A percentile compares a stretch with the other conserved stretches of the same genome.
These are phyloP conservation scores for Psittacula cyanocephala DNA, from an alignment of 2,113 vertebrate species.

Conservation along the genomic window DNA sequence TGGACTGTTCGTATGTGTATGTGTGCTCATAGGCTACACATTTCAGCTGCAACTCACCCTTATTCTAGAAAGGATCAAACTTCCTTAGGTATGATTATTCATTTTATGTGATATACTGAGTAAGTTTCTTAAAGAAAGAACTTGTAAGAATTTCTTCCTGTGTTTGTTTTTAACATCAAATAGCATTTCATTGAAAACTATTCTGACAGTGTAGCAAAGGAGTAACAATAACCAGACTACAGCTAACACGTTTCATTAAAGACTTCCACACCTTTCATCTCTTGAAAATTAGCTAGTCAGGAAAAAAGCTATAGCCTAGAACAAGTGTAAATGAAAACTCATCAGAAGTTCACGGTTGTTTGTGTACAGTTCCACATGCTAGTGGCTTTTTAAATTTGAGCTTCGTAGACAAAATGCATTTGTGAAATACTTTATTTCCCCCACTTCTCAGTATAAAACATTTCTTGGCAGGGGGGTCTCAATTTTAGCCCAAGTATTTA, in stretches of 20 bases:
- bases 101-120: background rate
- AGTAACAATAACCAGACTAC: background rate
- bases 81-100: background rate
- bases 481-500: background rate
- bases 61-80: background rate
- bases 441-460: background rate
- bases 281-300: background rate
- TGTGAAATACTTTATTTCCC: background rate
- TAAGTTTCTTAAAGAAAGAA: background rate
- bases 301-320: background rate
- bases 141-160: background rate
- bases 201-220: background rate
- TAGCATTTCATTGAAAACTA: background rate
- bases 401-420: background rate
- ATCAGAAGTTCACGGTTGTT: background rate
- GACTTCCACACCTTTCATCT: background rate
- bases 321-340: background rate
- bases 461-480: background rate
- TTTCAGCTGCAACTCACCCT: background rate
- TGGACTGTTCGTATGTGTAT: rapidly evolving
- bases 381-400: background rate
- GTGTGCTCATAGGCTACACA: background rate
- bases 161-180: background rate
- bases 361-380: background rate
- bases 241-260: background rate